Evolutionary conservation across 2,888 invertebrate species (phyloP).

Genomic region (Volucella zonaria): DNA sequence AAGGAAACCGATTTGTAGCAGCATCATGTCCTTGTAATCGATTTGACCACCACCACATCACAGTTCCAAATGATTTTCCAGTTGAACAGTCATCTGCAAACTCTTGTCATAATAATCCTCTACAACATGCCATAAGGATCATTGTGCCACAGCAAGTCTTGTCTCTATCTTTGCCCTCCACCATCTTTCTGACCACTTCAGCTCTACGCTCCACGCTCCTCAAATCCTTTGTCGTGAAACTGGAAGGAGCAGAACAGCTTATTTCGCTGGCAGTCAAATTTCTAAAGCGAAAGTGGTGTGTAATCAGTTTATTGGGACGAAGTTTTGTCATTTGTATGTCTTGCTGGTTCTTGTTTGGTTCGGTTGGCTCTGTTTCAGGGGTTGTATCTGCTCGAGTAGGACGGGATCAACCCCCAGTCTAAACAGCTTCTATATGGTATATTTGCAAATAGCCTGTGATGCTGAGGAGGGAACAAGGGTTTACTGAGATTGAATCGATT

Average conservation of each 20-base stretch:
- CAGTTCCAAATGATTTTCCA: conserved; percentile 59
- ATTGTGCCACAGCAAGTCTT: conserved; percentile 33
- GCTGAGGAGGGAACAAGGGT: no score
- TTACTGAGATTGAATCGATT: conserved; percentile 56
- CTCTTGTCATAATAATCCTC: conserved; percentile 61
- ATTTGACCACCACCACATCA: conserved; percentile 31
- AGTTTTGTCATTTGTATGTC: conserved; percentile 69
- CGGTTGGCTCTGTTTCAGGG: background rate
- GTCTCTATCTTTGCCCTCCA: background rate
- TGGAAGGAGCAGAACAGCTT: conserved; percentile 15
- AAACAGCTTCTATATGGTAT: background rate
- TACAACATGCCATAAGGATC: conserved; percentile 53
- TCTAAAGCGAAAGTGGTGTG: conserved; percentile 70
- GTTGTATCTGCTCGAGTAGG: conserved; percentile 24
- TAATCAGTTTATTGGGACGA: conserved; percentile 70
- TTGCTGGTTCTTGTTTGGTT: conserved; percentile 22
- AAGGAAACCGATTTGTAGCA: background rate
- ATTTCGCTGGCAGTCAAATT: conserved; percentile 57
- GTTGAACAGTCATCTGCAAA: conserved; percentile 42
- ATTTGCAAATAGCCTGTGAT: no score
- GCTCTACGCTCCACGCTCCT: background rate
- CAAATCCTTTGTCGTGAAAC: background rate
- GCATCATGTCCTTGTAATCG: conserved; percentile 41
- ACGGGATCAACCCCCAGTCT: background rate
- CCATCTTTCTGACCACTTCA: background rate